Evolutionary conservation across 2,797 vertebrate species (phyloP), one percentile per base, ranked within the genome.

Genomic region (Hephaestus fuliginosus): DNA sequence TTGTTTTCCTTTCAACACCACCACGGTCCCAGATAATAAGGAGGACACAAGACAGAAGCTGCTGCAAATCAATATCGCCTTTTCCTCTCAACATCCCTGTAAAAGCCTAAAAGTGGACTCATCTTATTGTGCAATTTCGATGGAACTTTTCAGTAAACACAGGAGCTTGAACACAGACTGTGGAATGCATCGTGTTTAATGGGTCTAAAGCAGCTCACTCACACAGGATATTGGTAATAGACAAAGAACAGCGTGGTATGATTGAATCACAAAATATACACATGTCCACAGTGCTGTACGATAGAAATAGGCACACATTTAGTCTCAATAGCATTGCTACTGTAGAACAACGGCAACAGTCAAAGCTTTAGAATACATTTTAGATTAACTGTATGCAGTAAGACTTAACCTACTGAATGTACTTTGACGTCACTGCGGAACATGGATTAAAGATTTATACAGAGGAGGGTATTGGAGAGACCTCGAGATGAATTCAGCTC

Each of bases 171-270:
- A 46, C 52, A 70, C n/a, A 64, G 18, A 17, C 7, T 22, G 28
- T 83, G 81, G 77, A 92, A 89, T 88, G 82, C 81, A 83, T 78
- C 70, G 66, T 64, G 53, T 93, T 94, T 93, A 92, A 81, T 93
- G 53, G 74, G 74, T 88, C n/a, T 84, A 81, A 84, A 87, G 71
- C 70, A 81, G 80, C 71, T 84, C 89, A 90, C 67, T 83, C 82
- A 78, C 82, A 91, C 84, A 86, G 71, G 10, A 79, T 13, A 76
- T 86, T 2, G 72, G 56, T 25, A 70, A 67, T 28, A 78, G 53
- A 90, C 62, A 73, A 43, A 66, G 30, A 78, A 64, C 20, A 57
- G 63, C 4, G 14, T 69, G 36, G 56, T 70, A 71, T 80, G 68
- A 86, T 12, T 76, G 62, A 76, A 66, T 80, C 57, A 80, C 60